Conservation (phyloP, 1,140 invertebrate species). For the Camponotus pennsylvanicus region DNA sequence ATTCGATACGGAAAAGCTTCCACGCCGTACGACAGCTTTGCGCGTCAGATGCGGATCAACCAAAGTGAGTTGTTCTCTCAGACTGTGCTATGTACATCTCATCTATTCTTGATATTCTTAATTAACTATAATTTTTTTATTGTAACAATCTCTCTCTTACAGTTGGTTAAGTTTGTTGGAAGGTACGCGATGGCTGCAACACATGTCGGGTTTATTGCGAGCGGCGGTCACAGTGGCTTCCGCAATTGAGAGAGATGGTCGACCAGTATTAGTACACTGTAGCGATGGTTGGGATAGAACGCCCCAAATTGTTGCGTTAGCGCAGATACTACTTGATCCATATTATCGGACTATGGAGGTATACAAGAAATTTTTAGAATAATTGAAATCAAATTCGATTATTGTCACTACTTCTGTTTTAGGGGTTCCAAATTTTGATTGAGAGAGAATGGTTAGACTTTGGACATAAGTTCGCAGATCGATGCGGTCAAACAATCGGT, state of each 20-base stretch:
- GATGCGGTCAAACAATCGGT: slow-evolving; percentile 94
- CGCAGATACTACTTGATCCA: slow-evolving; percentile 96
- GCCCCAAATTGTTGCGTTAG: slow-evolving; percentile 96
- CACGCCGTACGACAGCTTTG: slow-evolving; percentile 92
- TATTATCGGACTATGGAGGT: slow-evolving; percentile 97
- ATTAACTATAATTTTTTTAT: neutral
- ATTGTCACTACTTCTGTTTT: slow-evolving; percentile 50
- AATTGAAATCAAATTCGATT: neutral
- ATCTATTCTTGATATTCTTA: neutral
- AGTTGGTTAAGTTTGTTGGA: slow-evolving; percentile 96
- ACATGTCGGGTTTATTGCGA: slow-evolving; percentile 93
- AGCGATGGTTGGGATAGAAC: slow-evolving; percentile 99
- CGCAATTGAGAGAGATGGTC: slow-evolving; percentile 93
- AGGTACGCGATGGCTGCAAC: slow-evolving; percentile 95
- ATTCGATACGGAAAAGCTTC: slow-evolving; percentile 96
- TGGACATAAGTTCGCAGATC: slow-evolving; percentile 98
- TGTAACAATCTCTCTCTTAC: slow-evolving; percentile 69
- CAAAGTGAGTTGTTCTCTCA: slow-evolving; percentile 88
- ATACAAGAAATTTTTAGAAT: slow-evolving; percentile 43
- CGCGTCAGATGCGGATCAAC: slow-evolving; percentile 91
- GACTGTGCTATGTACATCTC: neutral
- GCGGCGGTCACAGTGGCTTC: slow-evolving; percentile 93
- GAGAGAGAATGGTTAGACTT: slow-evolving; percentile 98
- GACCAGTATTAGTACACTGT: slow-evolving; percentile 98
- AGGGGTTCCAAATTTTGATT: slow-evolving; percentile 96